Conservation (phyloP, 2,888 invertebrate genomes). For the Leptopilina drosophilae region DNA sequence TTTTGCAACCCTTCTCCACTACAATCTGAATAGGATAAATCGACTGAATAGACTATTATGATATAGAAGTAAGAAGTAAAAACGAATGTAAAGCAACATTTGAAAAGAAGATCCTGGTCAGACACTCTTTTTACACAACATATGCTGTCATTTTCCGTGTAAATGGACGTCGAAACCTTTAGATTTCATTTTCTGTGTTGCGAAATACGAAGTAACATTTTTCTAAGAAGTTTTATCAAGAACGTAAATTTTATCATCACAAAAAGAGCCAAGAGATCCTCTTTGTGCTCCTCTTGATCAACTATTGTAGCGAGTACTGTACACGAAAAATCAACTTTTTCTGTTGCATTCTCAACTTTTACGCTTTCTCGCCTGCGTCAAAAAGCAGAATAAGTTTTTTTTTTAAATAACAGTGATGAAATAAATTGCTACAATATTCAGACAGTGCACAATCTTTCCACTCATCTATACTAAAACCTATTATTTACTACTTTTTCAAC, state of each 20-base stretch:
- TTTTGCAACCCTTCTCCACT: not conserved
- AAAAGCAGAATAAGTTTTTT: not conserved
- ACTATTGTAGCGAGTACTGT: slow-evolving; percentile 56
- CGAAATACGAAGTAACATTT: slow-evolving; percentile 54
- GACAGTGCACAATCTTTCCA: too few species aligned
- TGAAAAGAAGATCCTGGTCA: slow-evolving; percentile 21
- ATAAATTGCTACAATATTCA: not conserved
- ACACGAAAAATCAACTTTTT: slow-evolving; percentile 37
- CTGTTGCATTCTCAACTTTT: not conserved
- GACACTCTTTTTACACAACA: slow-evolving; percentile 5
- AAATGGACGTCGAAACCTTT: not conserved
- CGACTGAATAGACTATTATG: not conserved
- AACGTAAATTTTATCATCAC: slow-evolving; percentile 39
- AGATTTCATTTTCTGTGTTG: slow-evolving; percentile 18
- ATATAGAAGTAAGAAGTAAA: not conserved
- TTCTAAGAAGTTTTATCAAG: slow-evolving; percentile 60
- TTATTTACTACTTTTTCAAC: too few species aligned
- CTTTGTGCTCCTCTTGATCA: slow-evolving; percentile 56
- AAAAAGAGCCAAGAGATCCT: slow-evolving; percentile 43
- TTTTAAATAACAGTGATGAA: too few species aligned
- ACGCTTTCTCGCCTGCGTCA: slow-evolving; percentile 19
- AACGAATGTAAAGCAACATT: slow-evolving; percentile 5
- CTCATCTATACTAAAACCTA: too few species aligned
- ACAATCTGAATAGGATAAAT: slow-evolving; percentile 4
- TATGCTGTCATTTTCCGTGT: not conserved